Base-by-base conservation (phyloP, 2,113 vertebrate genomes). In the Caracal caracal region DNA sequence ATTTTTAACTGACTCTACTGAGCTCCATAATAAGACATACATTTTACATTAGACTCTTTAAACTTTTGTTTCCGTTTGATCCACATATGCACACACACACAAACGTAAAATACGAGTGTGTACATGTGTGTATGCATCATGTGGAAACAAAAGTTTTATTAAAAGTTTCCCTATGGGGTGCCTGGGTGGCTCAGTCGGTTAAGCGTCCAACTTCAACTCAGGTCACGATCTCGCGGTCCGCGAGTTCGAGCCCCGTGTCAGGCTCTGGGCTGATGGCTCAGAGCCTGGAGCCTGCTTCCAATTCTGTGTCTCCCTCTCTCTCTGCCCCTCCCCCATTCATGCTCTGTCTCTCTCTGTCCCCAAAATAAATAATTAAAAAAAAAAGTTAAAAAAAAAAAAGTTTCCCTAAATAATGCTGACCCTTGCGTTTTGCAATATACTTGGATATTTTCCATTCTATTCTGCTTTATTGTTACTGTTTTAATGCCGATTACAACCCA, bases 371-470 rank as follows among this genome's bases (percentile, higher is more conserved):
- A n/a, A n/a, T n/a, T n/a, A n/a, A n/a, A n/a, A n/a, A n/a, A n/a
- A n/a, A n/a, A n/a, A n/a, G n/a, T n/a, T n/a, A n/a, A n/a, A n/a
- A n/a, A n/a, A n/a, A n/a, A n/a, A n/a, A 43, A 94, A 68, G 17
- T 88, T 78, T 73, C 81, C 80, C 43, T 71, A 53, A 79, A 85
- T 63, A 68, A 49, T 15, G 47, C 2, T 26, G 51, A 81, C 12
- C 51, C 8, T 63, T 73, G 63, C 22, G 30, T 76, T 66, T 43
- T 93, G 53, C 10, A 90, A 47, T 83, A 53, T 80, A 30, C 19
- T 88, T 80, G 33, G 40, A 49, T 78, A 56, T 47, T 95, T 88
- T 95, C 87, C 70, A 84, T 35, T 53, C 53, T 66, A 73, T 78
- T 82, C 30, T 86, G 3, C 26, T 49, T 26, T 40, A 13, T 68